A percentile compares a stretch with the other conserved stretches of the same genome.
Conservation (phyloP, 2,113 vertebrate genomes). For the Bolborhynchus lineola region DNA sequence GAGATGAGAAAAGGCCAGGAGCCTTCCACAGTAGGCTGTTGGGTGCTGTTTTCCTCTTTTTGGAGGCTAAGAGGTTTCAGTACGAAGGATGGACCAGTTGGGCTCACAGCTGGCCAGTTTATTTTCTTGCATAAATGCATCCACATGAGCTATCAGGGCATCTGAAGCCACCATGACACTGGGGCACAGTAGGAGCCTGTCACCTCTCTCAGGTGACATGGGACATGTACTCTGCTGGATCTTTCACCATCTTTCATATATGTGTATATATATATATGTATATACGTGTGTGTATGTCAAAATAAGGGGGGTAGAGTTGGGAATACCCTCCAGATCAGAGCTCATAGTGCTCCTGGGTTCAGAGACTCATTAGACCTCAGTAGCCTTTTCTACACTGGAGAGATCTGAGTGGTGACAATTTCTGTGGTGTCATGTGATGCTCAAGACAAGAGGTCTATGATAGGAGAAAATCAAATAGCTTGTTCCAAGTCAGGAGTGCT, state of each 20-base stretch:
- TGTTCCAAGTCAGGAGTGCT: background rate
- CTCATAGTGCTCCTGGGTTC: background rate
- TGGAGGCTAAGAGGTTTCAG: background rate
- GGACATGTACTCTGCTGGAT: fast-evolving
- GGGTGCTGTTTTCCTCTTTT: background rate
- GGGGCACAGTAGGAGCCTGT: background rate
- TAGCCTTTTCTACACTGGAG: background rate
- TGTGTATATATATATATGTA: fast-evolving
- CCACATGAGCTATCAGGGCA: background rate
- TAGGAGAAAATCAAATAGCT: background rate
- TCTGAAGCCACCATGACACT: background rate
- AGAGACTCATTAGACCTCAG: background rate
- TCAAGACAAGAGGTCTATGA: background rate
- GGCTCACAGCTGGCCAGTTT: background rate
- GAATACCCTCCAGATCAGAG: background rate
- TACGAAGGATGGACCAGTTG: background rate
- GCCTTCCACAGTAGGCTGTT: background rate
- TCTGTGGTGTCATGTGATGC: fast-evolving
- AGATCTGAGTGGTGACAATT: background rate
- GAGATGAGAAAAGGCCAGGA: background rate
- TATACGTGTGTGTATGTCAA: background rate
- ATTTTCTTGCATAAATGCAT: background rate
- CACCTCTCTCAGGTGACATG: fast-evolving
- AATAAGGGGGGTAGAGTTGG: background rate
- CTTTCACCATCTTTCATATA: background rate